Evolutionary conservation across 2,888 invertebrate species (phyloP).

Genomic region (Agonopterix heracliana): DNA sequence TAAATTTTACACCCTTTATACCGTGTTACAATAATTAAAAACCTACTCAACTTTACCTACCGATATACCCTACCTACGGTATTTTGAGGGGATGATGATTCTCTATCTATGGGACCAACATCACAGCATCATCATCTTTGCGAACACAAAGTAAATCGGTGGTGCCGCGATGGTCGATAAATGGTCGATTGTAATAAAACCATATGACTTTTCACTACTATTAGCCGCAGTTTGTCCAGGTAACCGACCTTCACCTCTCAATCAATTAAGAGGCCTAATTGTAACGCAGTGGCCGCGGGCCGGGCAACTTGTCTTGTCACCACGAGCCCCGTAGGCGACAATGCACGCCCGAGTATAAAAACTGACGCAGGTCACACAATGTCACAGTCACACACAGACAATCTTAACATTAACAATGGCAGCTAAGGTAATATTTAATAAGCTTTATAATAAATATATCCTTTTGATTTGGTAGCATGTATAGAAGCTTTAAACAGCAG

Average conservation of each 20-base stretch:
- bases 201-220: no score
- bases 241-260: conserved; percentile 38
- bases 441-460: not conserved
- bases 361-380: conserved; percentile 29
- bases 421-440: conserved; percentile 42
- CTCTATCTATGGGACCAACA: no score
- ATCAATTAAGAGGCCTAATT: conserved; percentile 29
- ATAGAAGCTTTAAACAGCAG: no score
- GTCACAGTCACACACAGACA: conserved; percentile 44
- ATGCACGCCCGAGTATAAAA: conserved; percentile 43
- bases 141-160: no score
- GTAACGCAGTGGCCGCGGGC: conserved; percentile 13
- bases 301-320: conserved; percentile 20
- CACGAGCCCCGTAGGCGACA: conserved; percentile 26
- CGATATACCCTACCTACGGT: no score
- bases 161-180: no score
- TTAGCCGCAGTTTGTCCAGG: not conserved
- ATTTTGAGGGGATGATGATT: no score
- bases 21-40: no score
- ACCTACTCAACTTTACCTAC: no score
- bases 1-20: no score
- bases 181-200: no score
- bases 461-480: not conserved
- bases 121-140: no score
- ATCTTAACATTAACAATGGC: conserved; percentile 52